Evolutionary conservation across 2,888 invertebrate genomes (phyloP), one percentile per base, ranked within the genome.

Genomic region (Cremastobaeus sp.): DNA sequence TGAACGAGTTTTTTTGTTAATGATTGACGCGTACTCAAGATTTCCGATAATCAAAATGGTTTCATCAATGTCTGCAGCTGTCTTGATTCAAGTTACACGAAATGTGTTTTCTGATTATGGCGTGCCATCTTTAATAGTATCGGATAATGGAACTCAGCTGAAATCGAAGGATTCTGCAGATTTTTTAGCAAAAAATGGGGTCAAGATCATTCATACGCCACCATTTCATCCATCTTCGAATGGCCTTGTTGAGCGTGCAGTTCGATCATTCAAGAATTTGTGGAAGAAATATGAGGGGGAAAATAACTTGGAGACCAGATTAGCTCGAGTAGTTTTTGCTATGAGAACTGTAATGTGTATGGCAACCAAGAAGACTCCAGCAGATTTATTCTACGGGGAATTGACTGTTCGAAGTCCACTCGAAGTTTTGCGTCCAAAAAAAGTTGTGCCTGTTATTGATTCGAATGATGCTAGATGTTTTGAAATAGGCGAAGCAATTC

Each of bases 11-110:
- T 64, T 41, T 14, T 15, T 64, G 8, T 14, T 64, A 1, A 15
- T 64, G 20, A 17, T 64, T 3, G 64, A 50, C 15, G 43, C 50
- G 2, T 50, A 14, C n/a, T 39, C 64, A 3, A 17, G 45, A 5
- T 50, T 64, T 15, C 50, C 64, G 3, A 21, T 64, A 12, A 12
- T 52, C 0, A 52, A 64, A 17, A 1, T 3, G 3, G 52, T 64
- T 6, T 9, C 41, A 8, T 64, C 64, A 1, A 64, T 52, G 41
- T 52, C 50, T 15, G 52, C 50, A 25, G 32, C 6, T 12, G 6
- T 2, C 3, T 3, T 43, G 0, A 14, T 43, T 3, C 11, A n/a
- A n/a, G 2, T 8, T 12, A 32, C 20, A 6, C 6, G 32, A 12
- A 43, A 41, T 3, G 14, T 32, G 4, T 55, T 55, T 34, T 43